These are phyloP conservation scores for Boleophthalmus pectinirostris DNA, from an alignment of 2,113 vertebrate genomes.

Conservation along the genomic window DNA sequence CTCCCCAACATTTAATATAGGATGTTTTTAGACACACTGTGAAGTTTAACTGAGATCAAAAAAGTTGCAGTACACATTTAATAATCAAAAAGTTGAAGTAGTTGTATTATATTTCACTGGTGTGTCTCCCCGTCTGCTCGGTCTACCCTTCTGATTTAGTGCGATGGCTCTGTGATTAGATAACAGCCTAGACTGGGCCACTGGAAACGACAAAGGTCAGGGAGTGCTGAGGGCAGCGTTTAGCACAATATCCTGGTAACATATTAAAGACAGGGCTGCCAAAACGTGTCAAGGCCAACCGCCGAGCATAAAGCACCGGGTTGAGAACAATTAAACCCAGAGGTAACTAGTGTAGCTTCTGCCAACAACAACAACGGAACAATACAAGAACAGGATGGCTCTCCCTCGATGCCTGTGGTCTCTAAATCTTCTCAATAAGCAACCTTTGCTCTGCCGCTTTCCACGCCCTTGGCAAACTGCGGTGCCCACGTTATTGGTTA, in stretches of 20 bases:
- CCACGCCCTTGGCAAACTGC: conserved; percentile 66
- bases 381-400: not conserved
- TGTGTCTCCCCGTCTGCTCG: conserved; percentile 1
- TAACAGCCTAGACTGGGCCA: conserved; percentile 60
- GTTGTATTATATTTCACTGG: not conserved
- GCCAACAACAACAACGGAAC: conserved; percentile 13
- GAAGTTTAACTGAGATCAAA: too few species aligned
- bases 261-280: conserved; percentile 63
- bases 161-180: conserved; percentile 69
- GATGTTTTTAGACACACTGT: too few species aligned
- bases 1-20: too few species aligned
- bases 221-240: conserved; percentile 63
- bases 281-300: conserved; percentile 17
- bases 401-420: conserved; percentile 11
- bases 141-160: conserved; percentile 32
- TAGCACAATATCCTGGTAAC: conserved; percentile 67
- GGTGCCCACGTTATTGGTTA: conserved; percentile 53
- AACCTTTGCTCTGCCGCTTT: conserved; percentile 60
- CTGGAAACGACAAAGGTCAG: conserved; percentile 77
- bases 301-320: conserved; percentile 14
- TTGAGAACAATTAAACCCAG: conserved; percentile 3
- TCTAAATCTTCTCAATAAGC: conserved; percentile 33
- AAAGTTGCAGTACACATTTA: too few species aligned
- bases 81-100: too few species aligned
- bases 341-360: not conserved